These are phyloP conservation scores for Gadopsis marmoratus DNA, from an alignment of 2,797 vertebrate genomes.

Conservation along the genomic window DNA sequence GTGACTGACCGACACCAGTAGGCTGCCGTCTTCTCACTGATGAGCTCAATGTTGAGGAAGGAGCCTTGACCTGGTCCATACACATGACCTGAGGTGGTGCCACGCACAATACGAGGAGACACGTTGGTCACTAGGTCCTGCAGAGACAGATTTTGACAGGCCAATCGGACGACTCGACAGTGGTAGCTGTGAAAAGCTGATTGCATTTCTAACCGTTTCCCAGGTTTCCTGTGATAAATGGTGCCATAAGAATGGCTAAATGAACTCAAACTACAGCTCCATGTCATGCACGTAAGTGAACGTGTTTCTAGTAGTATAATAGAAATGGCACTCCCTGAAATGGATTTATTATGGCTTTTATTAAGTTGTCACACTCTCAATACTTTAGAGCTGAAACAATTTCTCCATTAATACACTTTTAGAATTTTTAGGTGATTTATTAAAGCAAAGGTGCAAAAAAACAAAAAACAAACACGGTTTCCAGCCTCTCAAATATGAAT, in stretches of 20 bases:
- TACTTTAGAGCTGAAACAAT: neutral
- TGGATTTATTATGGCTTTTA: neutral
- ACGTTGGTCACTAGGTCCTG: constrained; percentile 96
- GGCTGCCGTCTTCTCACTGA: constrained; percentile 94
- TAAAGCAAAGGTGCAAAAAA: too few species aligned
- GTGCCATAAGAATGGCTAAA: too few species aligned
- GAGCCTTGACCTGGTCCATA: constrained; percentile 93
- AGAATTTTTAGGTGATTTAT: too few species aligned
- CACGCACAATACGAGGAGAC: constrained; percentile 94
- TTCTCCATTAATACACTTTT: neutral
- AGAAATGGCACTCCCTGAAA: neutral
- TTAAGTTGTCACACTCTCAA: neutral
- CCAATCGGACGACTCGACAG: neutral
- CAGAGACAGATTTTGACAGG: constrained; percentile 18
- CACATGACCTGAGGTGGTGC: constrained; percentile 90
- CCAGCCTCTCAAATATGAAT: neutral
- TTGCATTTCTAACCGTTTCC: neutral
- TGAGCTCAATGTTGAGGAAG: constrained; percentile 96
- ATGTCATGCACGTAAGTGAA: neutral
- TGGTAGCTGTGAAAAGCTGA: neutral
- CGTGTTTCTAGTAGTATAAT: neutral
- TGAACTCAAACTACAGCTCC: neutral
- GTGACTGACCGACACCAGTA: constrained; percentile 93
- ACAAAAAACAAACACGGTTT: too few species aligned
- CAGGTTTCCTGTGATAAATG: too few species aligned